Evolutionary conservation across 2,113 vertebrate genomes (phyloP).

Genomic region (Aspidoscelis tigris): DNA sequence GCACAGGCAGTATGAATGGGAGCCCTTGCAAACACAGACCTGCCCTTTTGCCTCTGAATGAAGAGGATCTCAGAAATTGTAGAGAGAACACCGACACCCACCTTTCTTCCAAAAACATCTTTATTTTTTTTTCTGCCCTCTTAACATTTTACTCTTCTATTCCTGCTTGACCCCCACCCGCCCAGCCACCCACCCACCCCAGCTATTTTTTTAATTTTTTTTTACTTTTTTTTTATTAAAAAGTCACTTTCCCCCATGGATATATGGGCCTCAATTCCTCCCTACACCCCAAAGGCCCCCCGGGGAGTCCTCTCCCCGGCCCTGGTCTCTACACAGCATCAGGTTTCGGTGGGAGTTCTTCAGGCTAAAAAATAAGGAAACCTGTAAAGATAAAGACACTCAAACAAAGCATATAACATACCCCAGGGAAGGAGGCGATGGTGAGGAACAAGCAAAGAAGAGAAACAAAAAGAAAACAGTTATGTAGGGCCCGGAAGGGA

Average conservation of each 20-base stretch:
- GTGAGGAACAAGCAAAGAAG: neutral
- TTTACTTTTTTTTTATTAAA: neutral
- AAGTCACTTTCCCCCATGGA: neutral
- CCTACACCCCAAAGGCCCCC: neutral
- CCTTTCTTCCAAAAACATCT: conserved; percentile 42
- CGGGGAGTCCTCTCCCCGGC: conserved; percentile 19
- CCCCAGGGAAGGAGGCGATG: conserved; percentile 17
- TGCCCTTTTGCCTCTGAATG: too few relatives aligned
- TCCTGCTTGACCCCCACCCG: neutral
- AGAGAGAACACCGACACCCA: too few relatives aligned
- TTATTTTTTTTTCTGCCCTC: conserved; percentile 36
- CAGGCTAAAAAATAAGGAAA: conserved; percentile 42
- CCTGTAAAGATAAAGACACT: conserved; percentile 57
- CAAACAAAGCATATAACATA: conserved; percentile 47
- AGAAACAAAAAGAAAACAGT: too few relatives aligned
- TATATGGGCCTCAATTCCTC: neutral
- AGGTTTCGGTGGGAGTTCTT: conserved; percentile 50
- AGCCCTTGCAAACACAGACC: too few relatives aligned
- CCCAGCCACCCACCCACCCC: neutral
- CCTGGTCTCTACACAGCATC: conserved; percentile 24
- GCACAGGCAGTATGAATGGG: too few relatives aligned
- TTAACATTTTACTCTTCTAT: conserved; percentile 29
- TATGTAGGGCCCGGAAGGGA: neutral
- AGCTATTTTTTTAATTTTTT: neutral
- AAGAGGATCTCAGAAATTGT: neutral